These are phyloP conservation scores for Hydrocynus forskahlii DNA, from an alignment of 2,797 vertebrate genomes.

Conservation along the genomic window DNA sequence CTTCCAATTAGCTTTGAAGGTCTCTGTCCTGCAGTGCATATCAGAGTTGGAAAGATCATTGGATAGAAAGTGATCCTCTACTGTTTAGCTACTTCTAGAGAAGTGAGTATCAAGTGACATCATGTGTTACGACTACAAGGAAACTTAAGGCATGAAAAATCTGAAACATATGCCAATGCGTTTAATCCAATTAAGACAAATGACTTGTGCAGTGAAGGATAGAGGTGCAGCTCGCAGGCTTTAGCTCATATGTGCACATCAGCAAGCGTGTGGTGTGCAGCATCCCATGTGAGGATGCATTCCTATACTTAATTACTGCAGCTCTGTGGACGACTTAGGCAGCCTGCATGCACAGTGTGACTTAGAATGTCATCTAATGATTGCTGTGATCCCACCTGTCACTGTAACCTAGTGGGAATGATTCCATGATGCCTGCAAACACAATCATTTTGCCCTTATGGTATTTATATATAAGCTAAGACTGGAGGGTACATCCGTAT, in stretches of 20 bases:
- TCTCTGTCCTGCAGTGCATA: slow-evolving; percentile 1
- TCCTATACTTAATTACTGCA: slow-evolving; percentile 45
- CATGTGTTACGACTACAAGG: slow-evolving; percentile 31
- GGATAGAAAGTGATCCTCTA: slow-evolving; percentile 37
- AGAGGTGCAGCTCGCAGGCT: not conserved
- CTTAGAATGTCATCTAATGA: slow-evolving; percentile 44
- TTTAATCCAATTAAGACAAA: slow-evolving; percentile 50
- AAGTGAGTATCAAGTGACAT: slow-evolving; percentile 6
- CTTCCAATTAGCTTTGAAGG: slow-evolving; percentile 46
- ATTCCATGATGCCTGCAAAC: too few species aligned
- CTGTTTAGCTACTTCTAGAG: slow-evolving; percentile 6
- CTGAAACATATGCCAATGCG: slow-evolving; percentile 38
- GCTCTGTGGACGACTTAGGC: slow-evolving; percentile 36
- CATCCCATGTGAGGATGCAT: slow-evolving; percentile 37
- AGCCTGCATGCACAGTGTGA: slow-evolving; percentile 23
- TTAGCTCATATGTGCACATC: slow-evolving; percentile 19
- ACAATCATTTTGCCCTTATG: too few species aligned
- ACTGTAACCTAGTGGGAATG: slow-evolving; percentile 35
- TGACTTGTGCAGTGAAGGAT: slow-evolving; percentile 35
- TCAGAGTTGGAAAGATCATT: slow-evolving; percentile 42
- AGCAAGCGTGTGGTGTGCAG: slow-evolving; percentile 25
- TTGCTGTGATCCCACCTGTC: slow-evolving; percentile 40
- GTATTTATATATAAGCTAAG: too few species aligned
- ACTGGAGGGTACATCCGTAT: too few species aligned
- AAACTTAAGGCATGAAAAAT: slow-evolving; percentile 37